Evolutionary conservation across 2,113 vertebrate species (phyloP), one percentile per base, ranked within the genome.

Genomic region (Ia io): DNA sequence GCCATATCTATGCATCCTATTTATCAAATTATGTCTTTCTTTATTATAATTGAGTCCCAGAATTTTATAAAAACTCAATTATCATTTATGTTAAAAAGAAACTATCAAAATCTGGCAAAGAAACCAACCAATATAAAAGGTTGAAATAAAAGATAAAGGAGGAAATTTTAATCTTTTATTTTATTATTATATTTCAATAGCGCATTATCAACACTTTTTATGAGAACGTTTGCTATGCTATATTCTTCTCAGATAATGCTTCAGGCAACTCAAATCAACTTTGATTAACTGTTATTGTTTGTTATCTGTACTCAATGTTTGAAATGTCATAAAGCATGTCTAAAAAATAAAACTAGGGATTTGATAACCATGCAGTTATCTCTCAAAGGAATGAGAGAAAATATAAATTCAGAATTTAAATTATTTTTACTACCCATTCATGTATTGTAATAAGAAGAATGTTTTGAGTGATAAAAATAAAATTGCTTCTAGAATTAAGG

Each of bases 251-350:
- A 88, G 71, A 94, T 73, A 83, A 59, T 22, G 25, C 25, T 88
- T 88, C 63, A 91, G 51, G 53, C 77, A 78, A 84, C 11, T 63
- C 44, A 84, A 82, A 88, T 88, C 18, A 84, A 84, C 42, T 79
- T 49, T 47, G 88, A 94, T 84, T 88, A 91, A 70, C 82, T 88
- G 91, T 77, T 91, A 37, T 78, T 91, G 22, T 83, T 88, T 94
- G 51, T 47, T 88, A 84, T 71, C 61, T 94, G 51, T 71, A 63
- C 16, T 71, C 30, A 28, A 69, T 74, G 42, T 74, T 82, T 76
- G 65, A 17, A 61, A 70, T 82, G 9, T 59, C 30, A 86, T 90
- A 85, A 90, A 51, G 17, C 20, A 40, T 90, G 37, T 89, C 65
- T 80, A 73, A 84, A 85, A 69, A 79, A n/a, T 80, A 76, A 79